Evolutionary conservation across 2,113 vertebrate species (phyloP), one percentile per base, ranked within the genome.

Genomic region (Salvelinus sp.): DNA sequence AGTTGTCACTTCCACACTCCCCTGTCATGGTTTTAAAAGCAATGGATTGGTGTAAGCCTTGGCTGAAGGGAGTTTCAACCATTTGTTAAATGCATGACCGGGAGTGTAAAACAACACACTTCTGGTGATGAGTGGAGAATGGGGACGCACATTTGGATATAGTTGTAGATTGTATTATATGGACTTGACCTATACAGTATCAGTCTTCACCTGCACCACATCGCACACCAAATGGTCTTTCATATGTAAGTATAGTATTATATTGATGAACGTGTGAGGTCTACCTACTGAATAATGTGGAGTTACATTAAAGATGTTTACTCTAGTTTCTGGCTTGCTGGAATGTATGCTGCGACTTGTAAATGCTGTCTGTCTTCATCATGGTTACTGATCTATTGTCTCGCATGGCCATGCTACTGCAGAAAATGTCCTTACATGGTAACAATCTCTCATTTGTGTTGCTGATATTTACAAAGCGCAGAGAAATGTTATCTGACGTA

Each of bases 91-190:
- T 13, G 1, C 33, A 38, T 38, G 33, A 38, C 33, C 7, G 33
- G 33, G 1, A 16, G 10, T 50, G 50, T 18, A 16, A 5, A 1
- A 18, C 14, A 0, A 14, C 50, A 5, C 50, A 54, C 50, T 54
- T 18, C 13, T 54, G 16, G 12, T 10, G 3, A 2, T 10, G 48
- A 14, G 13, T 50, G 33, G 38, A 44, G 38, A 44, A 44, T 44
- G 2, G 38, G 38, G 38, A 44, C 9, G 9, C 38, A 44, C 38
- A 10, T 44, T 44, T 57, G 18, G 92, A 92, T 69, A 80, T 89
- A 85, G 81, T 90, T 91, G 91, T 90, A 88, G 16, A 2, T 87
- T 89, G 82, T 93, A 94, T 92, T 93, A 94, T 93, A 95, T 93
- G 92, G 91, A 96, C 93, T 83, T 85, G 7, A 89, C 80, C 81